Evolutionary conservation across 37 sponge, comb jelly and placozoan genomes (phyloP).

Genomic region (Diacarnus erythraeanus): DNA sequence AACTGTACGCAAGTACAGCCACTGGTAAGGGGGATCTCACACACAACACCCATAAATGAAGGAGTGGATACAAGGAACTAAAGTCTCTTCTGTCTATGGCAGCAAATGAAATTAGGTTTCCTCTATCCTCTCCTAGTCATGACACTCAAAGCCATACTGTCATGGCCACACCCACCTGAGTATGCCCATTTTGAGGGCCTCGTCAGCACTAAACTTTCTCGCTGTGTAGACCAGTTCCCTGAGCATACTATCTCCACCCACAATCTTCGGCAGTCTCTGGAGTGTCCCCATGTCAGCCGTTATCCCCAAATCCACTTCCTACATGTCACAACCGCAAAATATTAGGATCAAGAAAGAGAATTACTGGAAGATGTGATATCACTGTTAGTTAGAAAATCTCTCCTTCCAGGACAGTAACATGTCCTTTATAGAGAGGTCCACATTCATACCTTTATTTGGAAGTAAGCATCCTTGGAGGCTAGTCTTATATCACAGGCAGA

Average conservation of each 20-base stretch:
- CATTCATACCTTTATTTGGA: constrained; percentile 85
- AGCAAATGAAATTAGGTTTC: not conserved
- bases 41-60: too few relatives aligned
- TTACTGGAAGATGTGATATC: too few relatives aligned
- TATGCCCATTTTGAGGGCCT: constrained; percentile 69
- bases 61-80: not conserved
- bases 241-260: constrained; percentile 80
- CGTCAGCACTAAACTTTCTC: constrained; percentile 63
- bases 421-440: not conserved
- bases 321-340: not conserved
- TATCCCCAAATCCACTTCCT: constrained; percentile 93
- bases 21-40: not conserved
- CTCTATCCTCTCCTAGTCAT: not conserved
- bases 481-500: constrained; percentile 85
- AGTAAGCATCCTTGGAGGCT: constrained; percentile 67
- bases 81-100: not conserved
- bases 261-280: constrained; percentile 92
- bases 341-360: not conserved
- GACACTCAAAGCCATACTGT: not conserved
- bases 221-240: constrained; percentile 84
- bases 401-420: not conserved
- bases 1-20: not conserved
- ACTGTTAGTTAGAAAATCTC: not conserved
- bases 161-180: constrained; percentile 61
- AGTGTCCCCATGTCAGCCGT: constrained; percentile 95